Base-by-base conservation (phyloP, 1,140 invertebrate species). In the Brachionus paranguensis region DNA sequence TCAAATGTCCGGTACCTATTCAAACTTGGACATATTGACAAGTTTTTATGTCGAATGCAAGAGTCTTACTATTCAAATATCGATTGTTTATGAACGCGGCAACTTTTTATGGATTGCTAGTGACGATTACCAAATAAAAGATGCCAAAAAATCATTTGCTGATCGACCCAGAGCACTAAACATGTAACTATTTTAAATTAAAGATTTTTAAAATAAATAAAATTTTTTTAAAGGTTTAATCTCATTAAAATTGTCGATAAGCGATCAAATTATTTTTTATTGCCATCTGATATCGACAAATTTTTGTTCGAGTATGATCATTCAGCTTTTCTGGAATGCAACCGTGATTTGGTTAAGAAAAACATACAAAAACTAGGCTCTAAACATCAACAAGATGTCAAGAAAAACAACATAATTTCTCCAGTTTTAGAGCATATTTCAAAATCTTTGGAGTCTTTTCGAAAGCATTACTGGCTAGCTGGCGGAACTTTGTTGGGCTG, bases 391-490 rank as follows among this genome's bases (percentile, higher is more conserved):
- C 50, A 60, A 41, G 76, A 79, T 10, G 4, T 20, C 0, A 79
- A 79, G 41, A 64, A 60, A 60, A 79, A 79, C 20, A 60, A 60
- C 12, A 60, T 60, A 0, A 64, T 79, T 11, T 7, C 12, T 24
- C 76, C 76, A 43, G 53, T 79, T 17, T 41, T 60, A 20, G 72
- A 76, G 27, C 72, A 76, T 50, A 79, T 79, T 41, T 60, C 50
- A 7, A 60, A 79, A 60, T 41, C 50, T 20, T 37, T 79, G 10
- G 33, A 79, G 17, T 27, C 29, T 17, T 60, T 79, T 43, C 11
- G 43, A 41, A 79, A 79, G 24, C 76, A 60, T 79, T 79, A 79
- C 27, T 79, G 76, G 76, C 76, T 79, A 20, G 76, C 76, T 17
- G 76, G 76, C 3, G 76, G 76, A 29, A 76, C 72, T 50, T 50